A percentile compares a stretch with the other conserved stretches of the same genome.
Conservation (phyloP, 2,113 vertebrate genomes). For the Grammomys surdaster region DNA sequence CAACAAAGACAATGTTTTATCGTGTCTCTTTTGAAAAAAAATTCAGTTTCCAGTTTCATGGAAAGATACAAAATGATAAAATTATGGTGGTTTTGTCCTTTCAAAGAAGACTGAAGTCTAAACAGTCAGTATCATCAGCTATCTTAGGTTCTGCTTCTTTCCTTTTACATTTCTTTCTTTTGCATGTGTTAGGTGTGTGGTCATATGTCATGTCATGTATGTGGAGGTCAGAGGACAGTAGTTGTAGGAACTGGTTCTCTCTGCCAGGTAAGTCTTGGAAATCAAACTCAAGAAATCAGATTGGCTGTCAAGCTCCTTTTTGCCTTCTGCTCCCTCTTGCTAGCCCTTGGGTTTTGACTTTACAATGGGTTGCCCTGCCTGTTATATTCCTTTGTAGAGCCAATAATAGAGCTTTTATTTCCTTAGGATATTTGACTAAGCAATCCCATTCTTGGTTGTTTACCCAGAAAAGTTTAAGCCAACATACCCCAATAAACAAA, state of each 20-base stretch:
- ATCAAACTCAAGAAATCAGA: background rate
- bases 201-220: background rate
- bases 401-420: conserved; percentile 17
- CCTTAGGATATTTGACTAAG: background rate
- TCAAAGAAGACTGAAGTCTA: background rate
- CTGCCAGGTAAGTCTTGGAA: background rate
- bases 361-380: background rate
- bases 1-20: background rate
- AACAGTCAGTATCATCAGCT: background rate
- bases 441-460: background rate
- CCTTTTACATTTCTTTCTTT: background rate
- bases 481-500: background rate
- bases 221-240: background rate
- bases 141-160: background rate
- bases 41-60: background rate
- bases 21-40: conserved; percentile 33
- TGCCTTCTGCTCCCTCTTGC: background rate
- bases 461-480: background rate
- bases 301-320: background rate
- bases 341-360: background rate
- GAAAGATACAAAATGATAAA: conserved; percentile 31
- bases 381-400: background rate
- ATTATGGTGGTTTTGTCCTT: background rate
- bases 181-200: background rate
- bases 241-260: background rate